Evolutionary conservation across 2,113 vertebrate species (phyloP).

Genomic region (Hepsetus odoe): DNA sequence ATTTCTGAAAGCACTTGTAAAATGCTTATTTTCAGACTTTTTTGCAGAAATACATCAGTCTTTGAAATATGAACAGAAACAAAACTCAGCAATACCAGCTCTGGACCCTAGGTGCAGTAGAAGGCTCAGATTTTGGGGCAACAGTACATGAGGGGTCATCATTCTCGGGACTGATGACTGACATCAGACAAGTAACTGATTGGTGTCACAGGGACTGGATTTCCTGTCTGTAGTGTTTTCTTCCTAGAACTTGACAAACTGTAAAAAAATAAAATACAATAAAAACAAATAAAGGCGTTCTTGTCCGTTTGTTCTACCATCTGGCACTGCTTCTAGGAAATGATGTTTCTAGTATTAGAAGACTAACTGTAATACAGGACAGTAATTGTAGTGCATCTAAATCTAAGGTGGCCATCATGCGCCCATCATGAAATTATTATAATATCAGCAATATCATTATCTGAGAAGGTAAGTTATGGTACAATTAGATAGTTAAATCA

Average conservation of each 20-base stretch:
- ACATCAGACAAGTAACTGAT: slow-evolving; percentile 2
- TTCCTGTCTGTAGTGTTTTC: slow-evolving; percentile 8
- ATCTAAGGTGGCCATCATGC: too few relatives aligned
- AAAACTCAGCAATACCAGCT: slow-evolving; percentile 25
- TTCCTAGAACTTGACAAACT: slow-evolving; percentile 1
- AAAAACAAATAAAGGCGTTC: background rate
- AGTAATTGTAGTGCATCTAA: too few relatives aligned
- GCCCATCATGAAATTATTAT: too few relatives aligned
- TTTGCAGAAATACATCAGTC: slow-evolving; percentile 20
- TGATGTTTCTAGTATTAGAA: too few relatives aligned
- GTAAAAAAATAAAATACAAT: slow-evolving; percentile 1
- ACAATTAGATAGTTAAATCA: too few relatives aligned
- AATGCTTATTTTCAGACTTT: slow-evolving; percentile 25
- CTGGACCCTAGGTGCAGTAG: slow-evolving; percentile 24
- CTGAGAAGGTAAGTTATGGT: too few relatives aligned
- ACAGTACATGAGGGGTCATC: background rate
- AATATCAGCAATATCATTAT: too few relatives aligned
- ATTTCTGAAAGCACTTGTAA: slow-evolving; percentile 16
- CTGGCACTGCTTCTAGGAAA: too few relatives aligned
- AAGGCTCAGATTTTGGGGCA: slow-evolving; percentile 24
- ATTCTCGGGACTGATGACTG: slow-evolving; percentile 14
- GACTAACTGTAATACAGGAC: too few relatives aligned
- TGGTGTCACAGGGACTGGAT: background rate
- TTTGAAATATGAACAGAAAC: background rate
- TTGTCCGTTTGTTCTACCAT: background rate